Conservation (phyloP, 2,113 vertebrate species). For the Opisthocomus hoazin region DNA sequence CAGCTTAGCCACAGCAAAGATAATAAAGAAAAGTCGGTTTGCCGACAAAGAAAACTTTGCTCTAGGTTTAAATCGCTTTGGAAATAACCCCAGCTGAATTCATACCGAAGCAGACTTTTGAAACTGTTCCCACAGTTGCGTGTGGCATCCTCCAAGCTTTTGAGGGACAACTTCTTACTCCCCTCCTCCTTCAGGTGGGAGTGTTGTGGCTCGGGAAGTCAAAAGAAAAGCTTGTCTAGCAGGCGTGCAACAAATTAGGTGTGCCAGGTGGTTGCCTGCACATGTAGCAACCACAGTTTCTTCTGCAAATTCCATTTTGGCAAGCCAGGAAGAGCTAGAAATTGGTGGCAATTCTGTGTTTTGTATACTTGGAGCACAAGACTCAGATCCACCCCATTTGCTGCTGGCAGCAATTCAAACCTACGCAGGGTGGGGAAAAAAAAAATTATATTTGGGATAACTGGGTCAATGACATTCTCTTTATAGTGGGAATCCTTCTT, state of each 20-base stretch:
- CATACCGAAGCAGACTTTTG: too few species aligned
- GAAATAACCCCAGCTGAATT: neutral
- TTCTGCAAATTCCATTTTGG: neutral
- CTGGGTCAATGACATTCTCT: neutral
- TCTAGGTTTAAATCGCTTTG: neutral
- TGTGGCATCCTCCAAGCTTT: neutral
- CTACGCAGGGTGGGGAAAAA: too few species aligned
- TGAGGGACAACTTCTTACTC: rapidly evolving
- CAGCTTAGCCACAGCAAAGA: neutral
- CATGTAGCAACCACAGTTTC: neutral
- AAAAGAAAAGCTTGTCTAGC: neutral
- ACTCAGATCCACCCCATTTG: neutral
- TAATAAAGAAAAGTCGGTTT: neutral
- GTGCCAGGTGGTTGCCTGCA: neutral
- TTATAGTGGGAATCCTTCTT: neutral
- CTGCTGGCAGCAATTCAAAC: neutral
- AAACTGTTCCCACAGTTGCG: neutral
- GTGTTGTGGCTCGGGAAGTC: neutral
- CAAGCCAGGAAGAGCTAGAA: neutral
- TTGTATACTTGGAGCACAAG: neutral
- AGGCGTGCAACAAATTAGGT: neutral
- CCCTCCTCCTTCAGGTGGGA: neutral
- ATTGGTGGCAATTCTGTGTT: neutral
- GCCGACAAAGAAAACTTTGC: too few species aligned
- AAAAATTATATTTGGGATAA: neutral